Conservation (phyloP, 1,140 invertebrate species). For the Drosophila obscura region DNA sequence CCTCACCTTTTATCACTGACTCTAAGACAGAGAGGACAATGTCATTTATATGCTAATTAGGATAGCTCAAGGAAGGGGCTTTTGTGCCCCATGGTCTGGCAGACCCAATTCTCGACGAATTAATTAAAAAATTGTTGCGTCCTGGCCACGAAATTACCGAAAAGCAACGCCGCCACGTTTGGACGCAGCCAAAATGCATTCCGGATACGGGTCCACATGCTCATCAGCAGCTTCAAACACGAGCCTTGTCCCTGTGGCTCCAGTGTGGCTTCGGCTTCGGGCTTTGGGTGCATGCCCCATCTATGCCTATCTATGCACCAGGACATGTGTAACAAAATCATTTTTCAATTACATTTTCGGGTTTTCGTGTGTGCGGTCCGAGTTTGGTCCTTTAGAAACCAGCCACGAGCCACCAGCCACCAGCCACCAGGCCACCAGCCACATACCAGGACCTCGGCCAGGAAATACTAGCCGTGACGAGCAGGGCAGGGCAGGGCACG, state of each 20-base stretch:
- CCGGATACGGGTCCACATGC: slow-evolving; percentile 3
- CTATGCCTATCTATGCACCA: slow-evolving; percentile 11
- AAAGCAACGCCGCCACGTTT: slow-evolving; percentile 26
- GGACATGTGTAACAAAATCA: slow-evolving; percentile 76
- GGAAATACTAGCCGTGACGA: not conserved
- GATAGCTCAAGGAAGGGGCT: slow-evolving; percentile 14
- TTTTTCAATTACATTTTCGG: slow-evolving; percentile 80
- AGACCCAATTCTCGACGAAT: slow-evolving; percentile 49
- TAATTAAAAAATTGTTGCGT: slow-evolving; percentile 68
- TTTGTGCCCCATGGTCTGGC: no score
- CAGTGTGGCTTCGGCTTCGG: no score
- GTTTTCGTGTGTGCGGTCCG: slow-evolving; percentile 61
- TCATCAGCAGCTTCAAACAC: not conserved
- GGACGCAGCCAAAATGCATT: slow-evolving; percentile 42
- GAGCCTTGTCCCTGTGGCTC: no score
- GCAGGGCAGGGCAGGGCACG: slow-evolving; percentile 5
- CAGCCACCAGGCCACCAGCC: slow-evolving; percentile 43
- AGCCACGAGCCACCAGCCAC: slow-evolving; percentile 20
- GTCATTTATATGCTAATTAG: slow-evolving; percentile 79
- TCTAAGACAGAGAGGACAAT: slow-evolving; percentile 22
- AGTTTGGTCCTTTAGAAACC: slow-evolving; percentile 53
- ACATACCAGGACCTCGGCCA: slow-evolving; percentile 14
- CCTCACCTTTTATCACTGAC: no score
- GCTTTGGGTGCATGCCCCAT: no score
- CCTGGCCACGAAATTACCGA: slow-evolving; percentile 65